Conservation (phyloP, 2,888 invertebrate genomes). For the Lycocerus yunnanus region DNA sequence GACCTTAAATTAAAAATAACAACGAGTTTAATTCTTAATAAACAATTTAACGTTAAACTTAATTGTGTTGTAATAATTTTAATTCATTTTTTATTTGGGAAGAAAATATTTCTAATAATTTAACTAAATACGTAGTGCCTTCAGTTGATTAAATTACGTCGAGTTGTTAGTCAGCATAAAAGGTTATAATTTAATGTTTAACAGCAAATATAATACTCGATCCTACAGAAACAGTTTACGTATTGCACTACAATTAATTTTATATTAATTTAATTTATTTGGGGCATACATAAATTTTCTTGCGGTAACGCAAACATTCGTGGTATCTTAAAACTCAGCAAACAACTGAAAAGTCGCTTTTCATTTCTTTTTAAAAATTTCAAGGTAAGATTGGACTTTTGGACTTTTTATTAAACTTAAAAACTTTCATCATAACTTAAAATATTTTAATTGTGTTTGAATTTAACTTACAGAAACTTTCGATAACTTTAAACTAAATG, state of each 20-base stretch:
- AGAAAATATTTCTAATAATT: neutral
- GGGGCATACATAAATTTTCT: neutral
- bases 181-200: neutral
- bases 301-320: neutral
- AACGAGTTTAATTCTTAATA: neutral
- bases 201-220: neutral
- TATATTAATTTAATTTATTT: neutral
- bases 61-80: neutral
- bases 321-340: neutral
- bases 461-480: constrained; percentile 3
- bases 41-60: neutral
- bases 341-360: neutral
- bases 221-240: neutral
- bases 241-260: neutral
- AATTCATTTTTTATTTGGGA: neutral
- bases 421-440: neutral
- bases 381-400: neutral
- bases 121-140: neutral
- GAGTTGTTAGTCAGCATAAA: neutral
- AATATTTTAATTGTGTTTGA: neutral
- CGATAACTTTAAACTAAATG: neutral
- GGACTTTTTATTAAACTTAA: neutral
- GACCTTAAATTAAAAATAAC: neutral
- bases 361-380: neutral
- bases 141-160: neutral